Conservation (phyloP, 1,140 invertebrate genomes). For the Drosophila lacertosa region DNA sequence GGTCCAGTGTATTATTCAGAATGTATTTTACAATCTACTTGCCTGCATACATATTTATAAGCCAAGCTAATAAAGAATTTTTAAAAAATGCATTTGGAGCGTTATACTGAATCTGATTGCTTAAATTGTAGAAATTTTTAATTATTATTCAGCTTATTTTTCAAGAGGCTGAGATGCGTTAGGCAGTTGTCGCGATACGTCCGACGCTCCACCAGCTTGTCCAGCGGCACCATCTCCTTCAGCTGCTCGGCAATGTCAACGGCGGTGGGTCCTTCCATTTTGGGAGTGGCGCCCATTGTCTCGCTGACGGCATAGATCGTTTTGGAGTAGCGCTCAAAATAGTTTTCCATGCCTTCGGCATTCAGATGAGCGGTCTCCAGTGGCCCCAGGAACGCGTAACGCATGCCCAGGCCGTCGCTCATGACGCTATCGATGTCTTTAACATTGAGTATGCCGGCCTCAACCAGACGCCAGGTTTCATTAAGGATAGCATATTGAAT, state of each 20-base stretch:
- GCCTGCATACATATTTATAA: constrained; percentile 14
- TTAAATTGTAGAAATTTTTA: constrained; percentile 1
- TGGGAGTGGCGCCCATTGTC: constrained; percentile 90
- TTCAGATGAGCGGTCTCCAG: constrained; percentile 98
- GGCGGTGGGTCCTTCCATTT: constrained; percentile 88
- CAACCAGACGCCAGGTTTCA: constrained; percentile 95
- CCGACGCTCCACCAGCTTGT: constrained; percentile 89
- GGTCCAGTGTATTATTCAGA: too few species aligned
- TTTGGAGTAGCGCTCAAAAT: constrained; percentile 88
- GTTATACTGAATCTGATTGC: background rate
- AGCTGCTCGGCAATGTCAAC: constrained; percentile 88
- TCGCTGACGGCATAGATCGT: constrained; percentile 91
- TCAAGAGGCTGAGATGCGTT: constrained; percentile 92
- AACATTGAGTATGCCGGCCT: constrained; percentile 92
- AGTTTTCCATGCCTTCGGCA: constrained; percentile 91
- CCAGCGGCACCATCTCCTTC: constrained; percentile 89
- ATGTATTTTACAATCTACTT: background rate
- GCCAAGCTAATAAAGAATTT: constrained; percentile 3
- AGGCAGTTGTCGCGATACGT: constrained; percentile 94
- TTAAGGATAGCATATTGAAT: constrained; percentile 98
- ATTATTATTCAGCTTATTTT: constrained; percentile 86
- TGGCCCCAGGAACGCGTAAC: constrained; percentile 97
- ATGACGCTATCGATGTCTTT: constrained; percentile 97
- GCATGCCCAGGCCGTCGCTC: constrained; percentile 96
- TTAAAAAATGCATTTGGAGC: constrained; percentile 1